Conservation (phyloP, 2,113 vertebrate species). For the Malurus alboscapulatus region DNA sequence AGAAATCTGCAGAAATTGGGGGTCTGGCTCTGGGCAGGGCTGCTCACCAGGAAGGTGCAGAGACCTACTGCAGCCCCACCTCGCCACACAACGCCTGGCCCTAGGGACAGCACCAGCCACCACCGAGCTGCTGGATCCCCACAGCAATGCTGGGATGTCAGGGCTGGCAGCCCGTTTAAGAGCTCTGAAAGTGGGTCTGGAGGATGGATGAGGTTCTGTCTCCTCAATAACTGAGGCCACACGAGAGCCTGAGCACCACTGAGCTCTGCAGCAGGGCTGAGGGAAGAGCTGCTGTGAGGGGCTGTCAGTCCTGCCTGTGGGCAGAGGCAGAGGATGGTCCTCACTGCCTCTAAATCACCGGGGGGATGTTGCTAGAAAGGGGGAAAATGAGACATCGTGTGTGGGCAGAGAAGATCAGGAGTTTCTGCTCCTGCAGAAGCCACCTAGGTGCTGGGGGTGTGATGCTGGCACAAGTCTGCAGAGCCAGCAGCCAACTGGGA, state of each 20-base stretch:
- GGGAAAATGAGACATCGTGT: neutral
- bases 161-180: neutral
- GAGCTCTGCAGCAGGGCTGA: neutral
- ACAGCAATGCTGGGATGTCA: neutral
- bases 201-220: neutral
- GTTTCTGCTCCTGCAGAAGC: neutral
- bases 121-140: neutral
- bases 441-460: neutral
- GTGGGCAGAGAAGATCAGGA: neutral
- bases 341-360: neutral
- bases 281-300: neutral
- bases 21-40: neutral
- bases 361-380: neutral
- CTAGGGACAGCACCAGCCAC: neutral
- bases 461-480: neutral
- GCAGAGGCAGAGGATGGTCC: neutral
- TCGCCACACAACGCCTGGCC: fast-evolving
- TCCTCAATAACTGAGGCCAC: neutral
- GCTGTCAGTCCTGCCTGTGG: neutral
- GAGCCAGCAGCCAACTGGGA: neutral
- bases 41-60: neutral
- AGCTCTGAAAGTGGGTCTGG: neutral
- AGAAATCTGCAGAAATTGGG: neutral
- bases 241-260: neutral
- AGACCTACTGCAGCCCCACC: neutral